Evolutionary conservation across 2,113 vertebrate genomes (phyloP).

Genomic region (Laticauda colubrina): DNA sequence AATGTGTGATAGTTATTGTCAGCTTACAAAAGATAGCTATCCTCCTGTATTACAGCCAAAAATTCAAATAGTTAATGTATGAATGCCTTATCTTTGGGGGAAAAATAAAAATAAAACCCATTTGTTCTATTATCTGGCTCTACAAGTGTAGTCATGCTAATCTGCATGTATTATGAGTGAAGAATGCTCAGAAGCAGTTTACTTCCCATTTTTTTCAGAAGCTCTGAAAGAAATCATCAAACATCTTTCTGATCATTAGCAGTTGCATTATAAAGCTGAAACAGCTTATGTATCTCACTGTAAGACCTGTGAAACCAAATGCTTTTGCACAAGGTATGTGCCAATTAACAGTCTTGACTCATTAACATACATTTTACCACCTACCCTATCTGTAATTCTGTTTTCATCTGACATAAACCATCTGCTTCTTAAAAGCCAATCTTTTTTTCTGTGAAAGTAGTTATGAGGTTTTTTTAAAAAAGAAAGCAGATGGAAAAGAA

Average conservation of each 20-base stretch:
- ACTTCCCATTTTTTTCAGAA: not conserved
- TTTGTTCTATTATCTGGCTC: not conserved
- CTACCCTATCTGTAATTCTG: not conserved
- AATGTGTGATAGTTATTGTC: not conserved
- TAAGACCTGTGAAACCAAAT: not conserved
- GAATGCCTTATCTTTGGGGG: not conserved
- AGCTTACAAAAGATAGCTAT: not conserved
- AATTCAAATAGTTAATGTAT: not conserved
- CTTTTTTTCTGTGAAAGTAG: not conserved
- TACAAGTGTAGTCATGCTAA: not conserved
- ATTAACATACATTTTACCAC: conserved; percentile 14
- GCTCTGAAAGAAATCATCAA: not conserved
- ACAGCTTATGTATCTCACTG: not conserved
- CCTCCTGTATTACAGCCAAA: not conserved
- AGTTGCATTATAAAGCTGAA: not conserved
- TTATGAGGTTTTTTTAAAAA: not conserved
- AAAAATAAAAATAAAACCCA: not conserved
- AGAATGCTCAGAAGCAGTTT: not conserved
- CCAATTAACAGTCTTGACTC: conserved; percentile 4
- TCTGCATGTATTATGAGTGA: not conserved
- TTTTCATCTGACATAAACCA: conserved; percentile 2
- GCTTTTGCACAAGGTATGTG: not conserved
- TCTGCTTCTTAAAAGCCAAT: not conserved
- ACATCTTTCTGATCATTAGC: not conserved
- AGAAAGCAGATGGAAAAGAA: not conserved